Evolutionary conservation across 2,888 invertebrate species (phyloP).

Genomic region (Epinotia ramella): DNA sequence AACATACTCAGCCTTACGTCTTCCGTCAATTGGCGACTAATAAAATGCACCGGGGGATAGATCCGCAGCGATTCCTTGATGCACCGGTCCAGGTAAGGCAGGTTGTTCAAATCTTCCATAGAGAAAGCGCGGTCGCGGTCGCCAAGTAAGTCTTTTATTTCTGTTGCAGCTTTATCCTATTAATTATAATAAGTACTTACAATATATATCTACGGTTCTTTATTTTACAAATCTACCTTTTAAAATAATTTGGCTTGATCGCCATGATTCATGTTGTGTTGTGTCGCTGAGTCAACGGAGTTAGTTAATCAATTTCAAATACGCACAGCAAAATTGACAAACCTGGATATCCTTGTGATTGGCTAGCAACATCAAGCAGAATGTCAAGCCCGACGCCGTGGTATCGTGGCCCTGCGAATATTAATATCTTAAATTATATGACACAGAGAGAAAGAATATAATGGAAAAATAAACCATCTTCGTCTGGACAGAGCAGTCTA

Average conservation of each 20-base stretch:
- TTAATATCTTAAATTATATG: background rate
- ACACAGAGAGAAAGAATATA: too few species aligned
- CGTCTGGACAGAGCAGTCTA: too few species aligned
- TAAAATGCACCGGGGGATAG: constrained; percentile 88
- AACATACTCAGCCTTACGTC: constrained; percentile 84
- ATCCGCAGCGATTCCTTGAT: constrained; percentile 88
- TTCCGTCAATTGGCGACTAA: constrained; percentile 85
- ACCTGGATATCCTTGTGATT: constrained; percentile 63
- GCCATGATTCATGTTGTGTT: too few species aligned
- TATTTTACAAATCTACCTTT: too few species aligned
- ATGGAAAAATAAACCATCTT: too few species aligned
- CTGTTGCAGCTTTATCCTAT: constrained; percentile 84
- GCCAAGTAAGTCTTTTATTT: constrained; percentile 87
- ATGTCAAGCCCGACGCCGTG: constrained; percentile 81
- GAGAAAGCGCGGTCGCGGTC: constrained; percentile 86
- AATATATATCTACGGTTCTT: too few species aligned
- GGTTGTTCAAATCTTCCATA: constrained; percentile 86
- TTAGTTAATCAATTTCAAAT: too few species aligned
- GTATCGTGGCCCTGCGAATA: constrained; percentile 86
- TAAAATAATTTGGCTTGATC: too few species aligned
- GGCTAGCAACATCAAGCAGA: constrained; percentile 81
- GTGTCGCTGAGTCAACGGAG: too few species aligned
- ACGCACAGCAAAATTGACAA: too few species aligned
- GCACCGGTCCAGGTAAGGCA: constrained; percentile 89
- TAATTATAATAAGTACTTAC: too few species aligned